Evolutionary conservation across 2,113 vertebrate genomes (phyloP).

Genomic region (Nannobrachium achirus): DNA sequence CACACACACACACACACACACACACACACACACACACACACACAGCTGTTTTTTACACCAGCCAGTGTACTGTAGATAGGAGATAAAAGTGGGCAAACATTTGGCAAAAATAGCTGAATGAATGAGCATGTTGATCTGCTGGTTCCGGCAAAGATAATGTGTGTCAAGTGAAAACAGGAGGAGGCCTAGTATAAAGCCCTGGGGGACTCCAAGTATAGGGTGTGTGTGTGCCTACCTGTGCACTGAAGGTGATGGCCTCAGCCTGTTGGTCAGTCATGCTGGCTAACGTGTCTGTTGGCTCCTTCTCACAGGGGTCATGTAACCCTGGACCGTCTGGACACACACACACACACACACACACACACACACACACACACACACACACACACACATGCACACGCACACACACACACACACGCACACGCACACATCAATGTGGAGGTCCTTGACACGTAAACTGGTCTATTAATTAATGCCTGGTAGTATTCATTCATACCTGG

Average conservation of each 20-base stretch:
- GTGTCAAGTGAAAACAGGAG: too few relatives aligned
- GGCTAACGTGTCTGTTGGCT: slow-evolving; percentile 90
- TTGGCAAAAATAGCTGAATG: too few relatives aligned
- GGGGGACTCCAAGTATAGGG: too few relatives aligned
- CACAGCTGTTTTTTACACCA: slow-evolving; percentile 38
- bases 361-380: slow-evolving; percentile 1
- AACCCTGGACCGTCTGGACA: slow-evolving; percentile 91
- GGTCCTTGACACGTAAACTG: too few relatives aligned
- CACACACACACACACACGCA: neutral
- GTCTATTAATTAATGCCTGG: too few relatives aligned
- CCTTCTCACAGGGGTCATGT: slow-evolving; percentile 96
- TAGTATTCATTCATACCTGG: slow-evolving; percentile 74
- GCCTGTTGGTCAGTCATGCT: slow-evolving; percentile 91
- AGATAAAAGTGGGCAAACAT: slow-evolving; percentile 58
- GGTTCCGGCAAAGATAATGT: too few relatives aligned
- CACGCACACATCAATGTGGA: neutral
- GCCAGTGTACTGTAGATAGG: slow-evolving; percentile 34
- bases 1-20: slow-evolving; percentile 18
- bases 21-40: neutral
- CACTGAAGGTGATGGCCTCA: slow-evolving; percentile 93
- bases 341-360: slow-evolving; percentile 7
- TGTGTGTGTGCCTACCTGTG: slow-evolving; percentile 85
- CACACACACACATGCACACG: neutral
- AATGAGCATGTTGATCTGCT: too few relatives aligned
- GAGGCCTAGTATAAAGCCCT: too few relatives aligned